Evolutionary conservation across 1,140 invertebrate genomes (phyloP), one percentile per base, ranked within the genome.

Genomic region (Protaetia brevitarsis): DNA sequence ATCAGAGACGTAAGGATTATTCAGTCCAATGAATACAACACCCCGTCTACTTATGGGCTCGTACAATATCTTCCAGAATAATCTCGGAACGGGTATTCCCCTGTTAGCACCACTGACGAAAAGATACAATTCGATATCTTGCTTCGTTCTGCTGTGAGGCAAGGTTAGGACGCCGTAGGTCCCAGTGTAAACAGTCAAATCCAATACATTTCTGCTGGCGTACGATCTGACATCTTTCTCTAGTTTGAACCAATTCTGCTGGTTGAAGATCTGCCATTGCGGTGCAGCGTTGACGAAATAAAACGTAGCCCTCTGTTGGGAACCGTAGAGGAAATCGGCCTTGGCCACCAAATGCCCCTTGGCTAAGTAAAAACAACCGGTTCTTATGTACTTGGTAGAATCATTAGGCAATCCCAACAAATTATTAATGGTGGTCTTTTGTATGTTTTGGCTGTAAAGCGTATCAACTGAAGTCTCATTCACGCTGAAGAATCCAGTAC

Each of bases 311-410:
- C 84, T 80, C 73, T 90, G 86, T 58, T 85, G 83, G 11, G 82
- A 76, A 0, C 82, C 86, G 66, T 83, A 87, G 1, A 88, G 78
- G 57, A 84, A 86, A 72, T 90, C 88, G 27, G 81, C 83, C 72
- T 88, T 88, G 27, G 88, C 87, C 0, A 84, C 79, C n/a, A 89
- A 76, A 70, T 90, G 89, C 19, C 88, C 88, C 31, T 85, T 80
- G 0, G 87, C 80, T 58, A 89, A 70, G 5, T 77, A 66, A 63
- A 74, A 68, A 11, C 31, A 65, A 2, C 13, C 67, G 7, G 23
- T 56, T 2, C 68, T 57, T 6, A 80, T 69, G 64, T 76, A 76
- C 56, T 70, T 64, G 0, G 21, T 28, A 1, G 70, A 73, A 27
- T 75, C 59, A 19, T 73, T 29, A 2, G 21, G 11, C 0, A 78